Evolutionary conservation across 1,140 invertebrate genomes (phyloP).

Genomic region (Acarapis woodi): DNA sequence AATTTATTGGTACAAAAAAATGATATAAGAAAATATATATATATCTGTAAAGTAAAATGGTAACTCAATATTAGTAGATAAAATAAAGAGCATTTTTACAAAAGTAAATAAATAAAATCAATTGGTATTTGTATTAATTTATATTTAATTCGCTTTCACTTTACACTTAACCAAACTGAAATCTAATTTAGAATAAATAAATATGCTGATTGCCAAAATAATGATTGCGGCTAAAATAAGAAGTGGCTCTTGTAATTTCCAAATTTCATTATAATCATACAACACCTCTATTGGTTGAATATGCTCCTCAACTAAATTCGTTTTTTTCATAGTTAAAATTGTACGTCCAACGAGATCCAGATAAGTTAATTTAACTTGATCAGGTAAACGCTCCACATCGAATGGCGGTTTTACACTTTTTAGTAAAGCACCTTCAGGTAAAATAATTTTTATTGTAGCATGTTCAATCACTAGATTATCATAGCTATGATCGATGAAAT

Average conservation of each 20-base stretch:
- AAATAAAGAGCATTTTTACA: too few species aligned
- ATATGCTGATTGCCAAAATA: constrained; percentile 60
- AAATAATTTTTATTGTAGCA: constrained; percentile 56
- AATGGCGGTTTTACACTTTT: constrained; percentile 58
- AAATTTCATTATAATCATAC: constrained; percentile 51
- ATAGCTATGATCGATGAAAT: constrained; percentile 75
- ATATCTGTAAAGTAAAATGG: too few species aligned
- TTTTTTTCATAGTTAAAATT: constrained; percentile 53
- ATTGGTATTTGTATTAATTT: too few species aligned
- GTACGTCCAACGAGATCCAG: constrained; percentile 74
- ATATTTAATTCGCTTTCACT: constrained; percentile 5
- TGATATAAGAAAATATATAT: too few species aligned
- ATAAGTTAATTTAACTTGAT: constrained; percentile 65
- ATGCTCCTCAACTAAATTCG: constrained; percentile 78
- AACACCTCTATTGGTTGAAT: constrained; percentile 60
- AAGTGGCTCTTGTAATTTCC: constrained; percentile 69
- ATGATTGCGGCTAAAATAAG: constrained; percentile 54
- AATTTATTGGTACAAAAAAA: too few species aligned
- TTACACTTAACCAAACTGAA: constrained; percentile 48
- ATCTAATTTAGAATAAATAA: constrained; percentile 77
- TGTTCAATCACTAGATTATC: constrained; percentile 89
- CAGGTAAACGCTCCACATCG: constrained; percentile 34
- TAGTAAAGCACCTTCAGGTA: constrained; percentile 63
- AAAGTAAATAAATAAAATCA: too few species aligned
- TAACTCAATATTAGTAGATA: too few species aligned